Evolutionary conservation across 2,888 invertebrate genomes (phyloP).

Genomic region (Augochlorella aurata): DNA sequence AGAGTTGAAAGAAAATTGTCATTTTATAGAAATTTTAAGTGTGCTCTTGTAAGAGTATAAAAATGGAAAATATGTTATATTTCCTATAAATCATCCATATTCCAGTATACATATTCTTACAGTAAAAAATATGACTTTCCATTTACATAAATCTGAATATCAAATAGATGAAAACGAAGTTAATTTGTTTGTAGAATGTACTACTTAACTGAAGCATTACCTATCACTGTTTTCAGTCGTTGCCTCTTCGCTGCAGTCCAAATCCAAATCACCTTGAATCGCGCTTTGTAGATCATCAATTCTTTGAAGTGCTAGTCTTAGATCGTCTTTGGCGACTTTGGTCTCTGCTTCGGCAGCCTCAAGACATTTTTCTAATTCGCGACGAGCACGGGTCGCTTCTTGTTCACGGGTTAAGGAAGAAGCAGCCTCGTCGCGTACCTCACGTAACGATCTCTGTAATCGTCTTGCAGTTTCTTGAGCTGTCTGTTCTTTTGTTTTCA

Average conservation of each 20-base stretch:
- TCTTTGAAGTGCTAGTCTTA: slow-evolving; percentile 93
- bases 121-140: neutral
- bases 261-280: slow-evolving; percentile 91
- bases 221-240: slow-evolving; percentile 85
- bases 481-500: slow-evolving; percentile 88
- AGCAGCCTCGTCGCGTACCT: slow-evolving; percentile 91
- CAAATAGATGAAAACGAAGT: neutral
- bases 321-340: slow-evolving; percentile 89
- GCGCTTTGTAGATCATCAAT: slow-evolving; percentile 96
- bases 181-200: neutral
- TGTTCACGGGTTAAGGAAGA: slow-evolving; percentile 88
- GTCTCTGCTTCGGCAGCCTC: slow-evolving; percentile 88
- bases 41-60: neutral
- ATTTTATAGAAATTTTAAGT: too few relatives aligned
- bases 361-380: slow-evolving; percentile 89
- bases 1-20: too few relatives aligned
- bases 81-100: neutral
- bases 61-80: neutral
- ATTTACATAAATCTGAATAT: neutral
- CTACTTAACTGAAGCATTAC: slow-evolving; percentile 76
- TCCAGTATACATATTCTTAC: too few relatives aligned
- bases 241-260: slow-evolving; percentile 85
- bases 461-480: slow-evolving; percentile 91
- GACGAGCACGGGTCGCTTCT: slow-evolving; percentile 88
- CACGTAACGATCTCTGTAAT: slow-evolving; percentile 87